These are phyloP conservation scores for Ramphastos sulfuratus DNA, from an alignment of 2,113 vertebrate genomes.

Conservation along the genomic window DNA sequence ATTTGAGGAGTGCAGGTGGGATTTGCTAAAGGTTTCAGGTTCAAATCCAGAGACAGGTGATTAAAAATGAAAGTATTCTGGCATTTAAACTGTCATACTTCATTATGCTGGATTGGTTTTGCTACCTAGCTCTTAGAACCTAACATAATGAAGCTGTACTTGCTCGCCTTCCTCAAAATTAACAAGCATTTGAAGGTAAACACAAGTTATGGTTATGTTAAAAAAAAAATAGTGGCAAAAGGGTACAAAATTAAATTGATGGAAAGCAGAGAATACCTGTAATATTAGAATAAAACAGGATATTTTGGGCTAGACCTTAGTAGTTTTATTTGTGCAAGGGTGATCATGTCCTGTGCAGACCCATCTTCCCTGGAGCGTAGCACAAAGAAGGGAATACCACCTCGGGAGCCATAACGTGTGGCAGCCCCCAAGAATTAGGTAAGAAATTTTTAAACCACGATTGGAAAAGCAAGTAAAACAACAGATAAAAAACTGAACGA, in stretches of 20 bases:
- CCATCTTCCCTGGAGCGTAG: background rate
- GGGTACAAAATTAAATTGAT: background rate
- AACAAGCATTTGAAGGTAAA: background rate
- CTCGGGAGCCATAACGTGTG: accelerated
- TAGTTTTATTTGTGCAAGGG: background rate
- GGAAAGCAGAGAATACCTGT: background rate
- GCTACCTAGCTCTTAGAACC: background rate
- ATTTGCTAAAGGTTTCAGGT: background rate
- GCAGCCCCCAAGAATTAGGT: background rate
- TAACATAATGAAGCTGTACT: background rate
- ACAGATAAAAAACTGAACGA: background rate
- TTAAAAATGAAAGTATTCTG: background rate
- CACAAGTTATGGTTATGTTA: background rate
- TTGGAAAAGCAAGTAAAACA: background rate
- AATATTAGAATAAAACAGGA: background rate
- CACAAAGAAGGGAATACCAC: too few relatives aligned
- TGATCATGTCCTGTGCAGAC: background rate
- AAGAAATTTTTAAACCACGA: background rate
- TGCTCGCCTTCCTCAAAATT: background rate
- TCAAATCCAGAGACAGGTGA: background rate
- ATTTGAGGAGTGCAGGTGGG: background rate
- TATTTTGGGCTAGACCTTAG: background rate
- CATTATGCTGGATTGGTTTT: background rate
- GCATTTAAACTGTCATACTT: background rate
- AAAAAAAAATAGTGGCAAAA: background rate